A percentile compares a stretch with the other conserved stretches of the same genome.
phyloP scores from a whole-genome alignment of 2,888 invertebrate species.

The Apodemia duryi region DNA sequence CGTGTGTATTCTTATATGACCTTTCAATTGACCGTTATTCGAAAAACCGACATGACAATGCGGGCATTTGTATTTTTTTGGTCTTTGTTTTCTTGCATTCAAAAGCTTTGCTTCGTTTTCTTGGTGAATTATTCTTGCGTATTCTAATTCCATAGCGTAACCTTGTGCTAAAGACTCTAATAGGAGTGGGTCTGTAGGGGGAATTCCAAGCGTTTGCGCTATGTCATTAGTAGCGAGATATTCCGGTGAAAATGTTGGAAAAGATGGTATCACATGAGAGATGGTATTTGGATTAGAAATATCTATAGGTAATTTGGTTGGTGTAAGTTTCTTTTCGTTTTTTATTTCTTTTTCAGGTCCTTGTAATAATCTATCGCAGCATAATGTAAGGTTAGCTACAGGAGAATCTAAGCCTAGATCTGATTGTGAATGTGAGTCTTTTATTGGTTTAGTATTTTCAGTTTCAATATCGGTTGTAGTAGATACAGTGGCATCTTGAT shows the following conservation, averaged over 20 bases:
- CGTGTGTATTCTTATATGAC: slow-evolving; percentile 94
- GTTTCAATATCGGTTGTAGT: slow-evolving; percentile 68
- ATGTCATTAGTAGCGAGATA: slow-evolving; percentile 60
- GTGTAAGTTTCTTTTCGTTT: slow-evolving; percentile 29
- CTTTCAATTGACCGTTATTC: slow-evolving; percentile 95
- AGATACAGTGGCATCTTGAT: slow-evolving; percentile 79
- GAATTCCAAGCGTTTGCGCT: slow-evolving; percentile 68
- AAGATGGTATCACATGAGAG: slow-evolving; percentile 27
- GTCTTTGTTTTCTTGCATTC: slow-evolving; percentile 86
- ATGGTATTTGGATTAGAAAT: slow-evolving; percentile 20
- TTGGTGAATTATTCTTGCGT: slow-evolving; percentile 84
- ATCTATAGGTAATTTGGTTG: slow-evolving; percentile 28
- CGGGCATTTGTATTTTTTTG: slow-evolving; percentile 94
- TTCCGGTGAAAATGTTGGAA: slow-evolving; percentile 50
- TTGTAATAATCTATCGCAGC: slow-evolving; percentile 59
- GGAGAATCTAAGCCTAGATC: slow-evolving; percentile 39
- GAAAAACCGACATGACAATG: slow-evolving; percentile 94
- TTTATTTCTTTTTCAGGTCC: slow-evolving; percentile 36
- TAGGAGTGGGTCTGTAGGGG: slow-evolving; percentile 67
- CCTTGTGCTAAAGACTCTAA: slow-evolving; percentile 73
- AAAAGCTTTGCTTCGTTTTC: slow-evolving; percentile 84
- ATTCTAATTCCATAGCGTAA: slow-evolving; percentile 83
- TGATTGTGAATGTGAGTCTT: slow-evolving; percentile 17
- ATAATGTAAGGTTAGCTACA: slow-evolving; percentile 57
- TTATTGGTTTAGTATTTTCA: slow-evolving; percentile 28